Base-by-base conservation (phyloP, 2,888 invertebrate genomes). In the Caradrina kadenii region DNA sequence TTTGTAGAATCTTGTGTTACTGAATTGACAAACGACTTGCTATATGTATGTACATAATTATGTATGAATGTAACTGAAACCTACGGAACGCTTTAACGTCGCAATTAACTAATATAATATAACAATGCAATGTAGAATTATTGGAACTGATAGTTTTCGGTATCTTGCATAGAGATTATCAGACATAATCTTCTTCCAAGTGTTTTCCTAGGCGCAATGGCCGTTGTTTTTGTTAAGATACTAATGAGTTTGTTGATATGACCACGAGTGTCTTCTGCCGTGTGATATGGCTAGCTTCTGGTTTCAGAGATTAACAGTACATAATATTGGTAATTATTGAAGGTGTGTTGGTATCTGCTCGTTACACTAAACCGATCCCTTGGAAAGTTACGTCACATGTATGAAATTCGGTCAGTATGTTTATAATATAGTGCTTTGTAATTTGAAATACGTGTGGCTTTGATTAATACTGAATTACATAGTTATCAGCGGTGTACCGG, bases 91-190 rank as follows among this genome's bases (percentile, higher is more conserved):
- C 50, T 61, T 59, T 62, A 72, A 50, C 49, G 31, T 65, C 63
- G 31, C 54, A 69, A 65, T 59, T 72, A 70, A 73, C 42, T 19
- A 73, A 76, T 80, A 52, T 49, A 73, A 68, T 66, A 58, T 69
- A 69, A 82, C 80, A 82, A 80, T 82, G 82, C 77, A 81, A 73
- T 68, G 31, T 71, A 75, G 54, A 50, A 66, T 21, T 81, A 56
- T 62, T 62, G 26, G 39, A 74, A 63, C 17, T 56, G 35, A 65
- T 67, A 52, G 39, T 54, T 56, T 61, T 63, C 42, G 7, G 45
- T 69, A 49, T 55, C 45, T 60, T 64, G 50, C 79, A 69, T 15
- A 48, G 59, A 52, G 59, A 62, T 69, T 66, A 69, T 70, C 45
- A 56, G 50, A 13, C 63, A 69, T 69, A 63, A 52, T 77, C 54